phyloP scores from a whole-genome alignment of 2,888 invertebrate species.

The Caenorhabditis japonica region DNA sequence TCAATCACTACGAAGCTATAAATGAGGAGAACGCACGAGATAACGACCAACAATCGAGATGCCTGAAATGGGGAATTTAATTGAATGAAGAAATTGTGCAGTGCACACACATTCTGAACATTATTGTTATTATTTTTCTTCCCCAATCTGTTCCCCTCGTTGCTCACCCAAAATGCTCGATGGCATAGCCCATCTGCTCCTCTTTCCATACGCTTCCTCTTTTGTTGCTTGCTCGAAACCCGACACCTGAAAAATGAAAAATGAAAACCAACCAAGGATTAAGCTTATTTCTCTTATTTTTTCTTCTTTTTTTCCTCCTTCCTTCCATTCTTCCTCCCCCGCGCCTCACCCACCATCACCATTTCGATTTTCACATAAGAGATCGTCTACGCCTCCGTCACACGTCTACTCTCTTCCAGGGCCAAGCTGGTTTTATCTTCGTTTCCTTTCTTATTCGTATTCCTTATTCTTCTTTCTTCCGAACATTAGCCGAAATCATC shows the following conservation, averaged over 20 bases:
- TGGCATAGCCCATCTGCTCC: background rate
- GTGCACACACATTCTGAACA: too few relatives aligned
- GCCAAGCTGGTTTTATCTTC: constrained; percentile 46
- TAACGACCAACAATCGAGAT: constrained; percentile 17
- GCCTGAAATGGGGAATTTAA: constrained; percentile 16
- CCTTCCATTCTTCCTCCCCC: constrained; percentile 5
- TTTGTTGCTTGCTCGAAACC: constrained; percentile 12
- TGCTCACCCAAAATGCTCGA: background rate
- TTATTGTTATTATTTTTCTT: too few relatives aligned
- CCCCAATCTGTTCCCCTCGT: too few relatives aligned
- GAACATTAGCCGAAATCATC: constrained; percentile 24
- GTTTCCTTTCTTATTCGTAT: too few relatives aligned
- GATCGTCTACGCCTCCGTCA: background rate
- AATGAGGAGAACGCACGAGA: constrained; percentile 30
- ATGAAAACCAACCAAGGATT: too few relatives aligned
- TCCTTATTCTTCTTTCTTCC: constrained; percentile 24
- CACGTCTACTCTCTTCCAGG: background rate
- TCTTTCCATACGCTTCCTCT: constrained; percentile 3
- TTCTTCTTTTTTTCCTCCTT: constrained; percentile 5
- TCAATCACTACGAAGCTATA: constrained; percentile 28
- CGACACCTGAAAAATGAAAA: too few relatives aligned
- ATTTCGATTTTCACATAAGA: constrained; percentile 17
- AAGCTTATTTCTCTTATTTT: background rate
- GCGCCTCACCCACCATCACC: too few relatives aligned
- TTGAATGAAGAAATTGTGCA: too few relatives aligned